A percentile compares a stretch with the other conserved stretches of the same genome.
Evolutionary conservation across 2,113 vertebrate species (phyloP).

Genomic region (Podilymbus podiceps): DNA sequence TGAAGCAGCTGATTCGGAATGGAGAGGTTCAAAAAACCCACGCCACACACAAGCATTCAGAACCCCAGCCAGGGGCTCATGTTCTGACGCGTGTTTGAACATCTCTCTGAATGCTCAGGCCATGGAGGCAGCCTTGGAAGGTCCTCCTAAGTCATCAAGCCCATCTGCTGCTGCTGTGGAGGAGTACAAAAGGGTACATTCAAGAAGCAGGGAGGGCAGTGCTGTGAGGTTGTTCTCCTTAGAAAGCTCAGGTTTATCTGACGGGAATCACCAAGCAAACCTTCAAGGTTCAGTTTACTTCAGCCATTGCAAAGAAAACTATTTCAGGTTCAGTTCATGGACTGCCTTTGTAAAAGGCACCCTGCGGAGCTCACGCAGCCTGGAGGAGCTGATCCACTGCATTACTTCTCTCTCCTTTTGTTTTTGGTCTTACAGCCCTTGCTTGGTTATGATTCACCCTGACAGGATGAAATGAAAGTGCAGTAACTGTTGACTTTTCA

Average conservation of each 20-base stretch:
- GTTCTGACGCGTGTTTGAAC: not conserved
- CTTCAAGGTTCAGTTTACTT: not conserved
- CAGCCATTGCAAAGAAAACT: not conserved
- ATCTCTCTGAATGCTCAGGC: not conserved
- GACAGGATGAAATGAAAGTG: conserved; percentile 49
- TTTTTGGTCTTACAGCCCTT: not conserved
- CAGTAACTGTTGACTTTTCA: conserved; percentile 54
- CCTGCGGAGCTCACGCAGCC: not conserved
- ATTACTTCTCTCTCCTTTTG: not conserved
- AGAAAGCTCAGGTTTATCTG: not conserved
- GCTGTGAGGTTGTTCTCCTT: not conserved
- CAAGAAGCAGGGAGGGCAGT: not conserved
- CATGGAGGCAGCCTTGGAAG: not conserved
- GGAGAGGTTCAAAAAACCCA: not conserved
- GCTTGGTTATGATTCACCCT: conserved; percentile 55
- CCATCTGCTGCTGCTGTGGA: not conserved
- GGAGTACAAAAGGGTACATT: not conserved
- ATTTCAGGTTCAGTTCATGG: not conserved
- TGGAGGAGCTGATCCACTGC: not conserved
- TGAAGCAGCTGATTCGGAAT: not conserved
- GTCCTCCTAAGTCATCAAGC: not conserved
- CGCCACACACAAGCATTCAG: not conserved
- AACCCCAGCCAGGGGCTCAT: not conserved
- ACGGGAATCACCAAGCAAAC: not conserved
- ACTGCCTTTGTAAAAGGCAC: not conserved